These are phyloP conservation scores for Drosophila equinoxialis DNA, from an alignment of 1,140 invertebrate genomes.

Conservation along the genomic window DNA sequence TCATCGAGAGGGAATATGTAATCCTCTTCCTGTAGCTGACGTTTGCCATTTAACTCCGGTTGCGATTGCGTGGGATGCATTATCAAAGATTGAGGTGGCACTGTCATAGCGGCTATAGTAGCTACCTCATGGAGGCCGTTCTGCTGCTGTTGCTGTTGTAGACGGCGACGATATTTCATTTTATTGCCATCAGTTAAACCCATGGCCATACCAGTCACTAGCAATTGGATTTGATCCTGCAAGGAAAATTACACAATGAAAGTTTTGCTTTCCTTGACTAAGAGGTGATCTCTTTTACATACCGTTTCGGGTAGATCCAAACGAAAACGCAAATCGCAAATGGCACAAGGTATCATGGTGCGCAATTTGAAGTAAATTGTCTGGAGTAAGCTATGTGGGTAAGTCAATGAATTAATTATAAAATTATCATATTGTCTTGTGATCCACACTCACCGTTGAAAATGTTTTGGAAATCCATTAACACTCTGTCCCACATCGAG, in stretches of 20 bases:
- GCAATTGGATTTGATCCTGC: conserved; percentile 94
- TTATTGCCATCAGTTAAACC: conserved; percentile 86
- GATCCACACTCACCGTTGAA: conserved; percentile 69
- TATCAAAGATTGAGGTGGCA: background rate
- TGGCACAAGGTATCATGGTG: conserved; percentile 91
- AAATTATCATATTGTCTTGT: background rate
- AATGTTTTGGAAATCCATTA: conserved; percentile 87
- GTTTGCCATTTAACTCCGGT: conserved; percentile 65
- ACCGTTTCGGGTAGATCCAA: conserved; percentile 91
- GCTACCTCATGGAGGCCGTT: conserved; percentile 59
- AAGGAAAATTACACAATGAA: background rate
- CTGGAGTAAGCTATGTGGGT: conserved; percentile 84
- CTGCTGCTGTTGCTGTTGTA: conserved; percentile 39
- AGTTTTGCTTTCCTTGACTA: background rate
- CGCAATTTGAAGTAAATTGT: conserved; percentile 94
- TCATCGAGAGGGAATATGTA: conserved; percentile 90
- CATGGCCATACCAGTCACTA: conserved; percentile 89
- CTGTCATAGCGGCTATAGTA: background rate
- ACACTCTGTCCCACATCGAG: conserved; percentile 85
- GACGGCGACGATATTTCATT: conserved; percentile 81
- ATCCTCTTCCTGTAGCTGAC: conserved; percentile 83
- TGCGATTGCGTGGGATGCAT: conserved; percentile 51
- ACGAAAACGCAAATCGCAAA: conserved; percentile 90
- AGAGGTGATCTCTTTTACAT: conserved; percentile 24
- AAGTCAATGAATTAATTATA: background rate